These are phyloP conservation scores for Cryptotis parvus DNA, from an alignment of 2,113 vertebrate genomes.

Conservation along the genomic window DNA sequence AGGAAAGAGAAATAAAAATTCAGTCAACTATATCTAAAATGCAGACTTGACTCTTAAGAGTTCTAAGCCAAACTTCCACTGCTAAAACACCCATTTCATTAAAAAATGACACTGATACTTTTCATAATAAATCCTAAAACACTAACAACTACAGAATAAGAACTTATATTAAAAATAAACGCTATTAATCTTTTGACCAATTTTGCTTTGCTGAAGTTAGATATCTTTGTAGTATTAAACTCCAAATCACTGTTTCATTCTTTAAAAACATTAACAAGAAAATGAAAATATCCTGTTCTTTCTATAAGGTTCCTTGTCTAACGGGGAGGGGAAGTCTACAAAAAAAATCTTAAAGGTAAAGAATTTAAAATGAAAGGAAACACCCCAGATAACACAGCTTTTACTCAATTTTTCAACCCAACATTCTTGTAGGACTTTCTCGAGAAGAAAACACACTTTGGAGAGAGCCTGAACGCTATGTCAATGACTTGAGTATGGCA, in stretches of 20 bases:
- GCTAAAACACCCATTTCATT: background rate
- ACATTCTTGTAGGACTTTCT: slow-evolving; percentile 47
- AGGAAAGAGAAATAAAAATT: background rate
- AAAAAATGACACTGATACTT: slow-evolving; percentile 30
- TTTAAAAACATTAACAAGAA: slow-evolving; percentile 54
- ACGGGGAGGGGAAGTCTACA: slow-evolving; percentile 62
- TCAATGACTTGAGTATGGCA: slow-evolving; percentile 40
- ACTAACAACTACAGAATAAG: background rate
- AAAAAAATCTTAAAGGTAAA: slow-evolving; percentile 63
- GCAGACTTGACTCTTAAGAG: background rate
- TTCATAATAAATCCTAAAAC: slow-evolving; percentile 32
- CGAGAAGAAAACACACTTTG: background rate
- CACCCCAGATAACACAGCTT: slow-evolving; percentile 27
- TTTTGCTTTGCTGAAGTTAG: slow-evolving; percentile 61
- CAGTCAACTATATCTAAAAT: background rate
- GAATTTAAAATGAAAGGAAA: slow-evolving; percentile 49
- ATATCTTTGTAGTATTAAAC: slow-evolving; percentile 26
- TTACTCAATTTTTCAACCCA: slow-evolving; percentile 29
- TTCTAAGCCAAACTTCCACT: slow-evolving; percentile 31
- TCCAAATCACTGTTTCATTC: slow-evolving; percentile 47
- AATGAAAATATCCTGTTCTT: slow-evolving; percentile 38
- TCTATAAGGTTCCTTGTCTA: slow-evolving; percentile 18
- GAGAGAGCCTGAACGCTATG: slow-evolving; percentile 36
- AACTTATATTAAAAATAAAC: slow-evolving; percentile 25
- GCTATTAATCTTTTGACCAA: background rate